These are phyloP conservation scores for Zosterops hypoxanthus DNA, from an alignment of 2,113 vertebrate species.

Conservation along the genomic window DNA sequence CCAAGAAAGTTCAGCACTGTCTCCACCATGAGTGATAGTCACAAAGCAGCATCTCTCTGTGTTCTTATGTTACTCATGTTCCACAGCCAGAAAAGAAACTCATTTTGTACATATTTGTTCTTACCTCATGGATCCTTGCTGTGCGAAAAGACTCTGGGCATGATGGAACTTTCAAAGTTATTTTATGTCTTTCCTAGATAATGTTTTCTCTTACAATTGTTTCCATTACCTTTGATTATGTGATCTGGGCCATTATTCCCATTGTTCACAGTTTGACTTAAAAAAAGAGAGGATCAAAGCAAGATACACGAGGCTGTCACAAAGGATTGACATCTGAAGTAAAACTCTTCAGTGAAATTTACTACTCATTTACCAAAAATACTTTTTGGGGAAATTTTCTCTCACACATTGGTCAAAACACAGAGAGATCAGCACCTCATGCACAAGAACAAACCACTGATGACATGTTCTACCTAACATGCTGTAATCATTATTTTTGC, in stretches of 20 bases:
- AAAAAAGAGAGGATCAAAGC: not conserved
- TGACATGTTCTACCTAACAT: not conserved
- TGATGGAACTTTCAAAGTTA: not conserved
- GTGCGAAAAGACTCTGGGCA: not conserved
- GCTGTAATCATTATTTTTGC: not conserved
- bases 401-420: not conserved
- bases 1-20: slow-evolving; percentile 18
- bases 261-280: not conserved
- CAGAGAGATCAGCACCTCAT: not conserved
- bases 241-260: not conserved
- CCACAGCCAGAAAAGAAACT: not conserved
- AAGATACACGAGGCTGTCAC: not conserved
- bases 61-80: not conserved
- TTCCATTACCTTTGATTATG: not conserved
- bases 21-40: not conserved
- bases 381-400: not conserved
- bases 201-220: not conserved
- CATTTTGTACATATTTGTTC: not conserved
- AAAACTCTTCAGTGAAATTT: not conserved
- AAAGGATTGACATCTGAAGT: slow-evolving; percentile 3
- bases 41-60: not conserved
- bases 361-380: not conserved
- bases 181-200: not conserved
- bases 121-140: not conserved
- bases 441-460: not conserved